Base-by-base conservation (phyloP, 2,113 vertebrate genomes). In the Vulpes vulpes region DNA sequence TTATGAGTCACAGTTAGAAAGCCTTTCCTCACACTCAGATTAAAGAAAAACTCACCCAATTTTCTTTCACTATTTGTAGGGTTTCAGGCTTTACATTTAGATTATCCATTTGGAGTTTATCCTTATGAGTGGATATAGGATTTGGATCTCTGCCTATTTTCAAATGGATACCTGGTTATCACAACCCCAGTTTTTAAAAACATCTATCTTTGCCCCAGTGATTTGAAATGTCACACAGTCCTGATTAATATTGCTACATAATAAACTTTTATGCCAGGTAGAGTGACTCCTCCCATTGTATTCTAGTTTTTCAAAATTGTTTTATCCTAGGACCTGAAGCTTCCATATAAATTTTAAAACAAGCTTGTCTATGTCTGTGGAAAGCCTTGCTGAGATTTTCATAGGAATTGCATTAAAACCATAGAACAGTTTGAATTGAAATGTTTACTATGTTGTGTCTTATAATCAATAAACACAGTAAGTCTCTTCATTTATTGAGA, bases 381-480 rank as follows among this genome's bases (percentile, higher is more conserved):
- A 49, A 92, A 55, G 10, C 10, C 19, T 62, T 38, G 8, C 84
- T 85, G 43, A 25, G 32, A 51, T 89, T 92, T 92, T 92, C 38
- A 82, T 53, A 81, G n/a, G 14, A 95, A 80, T 85, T 93, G 23
- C 71, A 80, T 85, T 95, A 97, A 85, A 57, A 57, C 30, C 27
- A 10, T 71, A 83, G 32, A 59, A 78, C 81, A 69, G 17, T 89
- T 78, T 62, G 69, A 89, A 51, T 27, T 88, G 32, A 82, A 49
- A 59, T 59, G n/a, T 60, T 82, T 82, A 67, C 23, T 89, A 43
- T 51, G 22, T 79, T 89, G 60, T 49, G 27, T 73, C 86, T 81
- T 90, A 55, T 92, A 97, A 88, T 92, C 83, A 89, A 35, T 94
- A 91, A 94, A 87, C 55, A 60, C n/a, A 71, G 16, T 79, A 32